A percentile compares a stretch with the other conserved stretches of the same genome.
These are phyloP conservation scores for Tricholaema leucomelas DNA, from an alignment of 2,113 vertebrate genomes.

Conservation along the genomic window DNA sequence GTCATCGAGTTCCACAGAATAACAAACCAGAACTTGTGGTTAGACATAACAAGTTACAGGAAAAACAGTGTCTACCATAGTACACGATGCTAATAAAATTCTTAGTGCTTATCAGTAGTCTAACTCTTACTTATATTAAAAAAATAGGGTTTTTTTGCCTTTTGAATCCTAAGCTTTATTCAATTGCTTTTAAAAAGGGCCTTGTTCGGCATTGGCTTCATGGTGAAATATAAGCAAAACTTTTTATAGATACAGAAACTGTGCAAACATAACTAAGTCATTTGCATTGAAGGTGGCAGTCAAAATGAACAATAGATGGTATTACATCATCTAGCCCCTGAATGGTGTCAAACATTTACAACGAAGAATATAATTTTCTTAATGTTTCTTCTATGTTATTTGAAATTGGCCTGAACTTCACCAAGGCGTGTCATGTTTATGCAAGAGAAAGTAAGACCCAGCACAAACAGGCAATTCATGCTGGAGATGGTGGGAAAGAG, in stretches of 20 bases:
- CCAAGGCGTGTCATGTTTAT: background rate
- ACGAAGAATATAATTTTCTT: background rate
- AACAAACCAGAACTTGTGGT: background rate
- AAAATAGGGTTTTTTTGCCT: background rate
- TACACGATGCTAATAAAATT: background rate
- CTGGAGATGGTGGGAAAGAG: background rate
- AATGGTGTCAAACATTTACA: background rate
- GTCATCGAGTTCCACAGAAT: background rate
- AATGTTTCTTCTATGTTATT: background rate
- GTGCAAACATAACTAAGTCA: background rate
- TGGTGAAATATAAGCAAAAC: background rate
- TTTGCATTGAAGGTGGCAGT: background rate
- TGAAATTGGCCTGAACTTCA: background rate
- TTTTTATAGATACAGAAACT: background rate
- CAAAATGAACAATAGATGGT: background rate
- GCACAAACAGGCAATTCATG: background rate
- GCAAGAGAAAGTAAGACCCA: background rate
- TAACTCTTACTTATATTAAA: background rate
- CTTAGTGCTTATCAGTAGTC: background rate
- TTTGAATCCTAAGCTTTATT: background rate
- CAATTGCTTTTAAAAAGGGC: background rate
- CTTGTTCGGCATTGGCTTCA: background rate
- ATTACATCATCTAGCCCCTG: background rate
- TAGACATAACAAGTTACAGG: background rate
- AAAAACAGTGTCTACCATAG: background rate